Base-by-base conservation (phyloP, 2,888 invertebrate species). In the Alsophila aescularia region DNA sequence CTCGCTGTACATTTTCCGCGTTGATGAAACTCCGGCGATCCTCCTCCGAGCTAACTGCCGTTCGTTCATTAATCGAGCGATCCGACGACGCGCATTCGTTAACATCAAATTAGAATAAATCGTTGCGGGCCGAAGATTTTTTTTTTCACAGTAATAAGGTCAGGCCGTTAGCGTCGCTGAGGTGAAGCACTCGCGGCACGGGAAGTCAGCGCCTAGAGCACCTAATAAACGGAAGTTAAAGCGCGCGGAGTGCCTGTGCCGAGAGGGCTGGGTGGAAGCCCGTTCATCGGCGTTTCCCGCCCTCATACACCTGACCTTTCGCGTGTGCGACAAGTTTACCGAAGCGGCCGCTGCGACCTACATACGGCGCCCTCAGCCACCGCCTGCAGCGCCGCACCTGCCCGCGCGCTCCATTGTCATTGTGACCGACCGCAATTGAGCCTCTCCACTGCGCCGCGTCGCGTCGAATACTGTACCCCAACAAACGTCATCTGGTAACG, bases 271-370 rank as follows among this genome's bases (percentile, higher is more conserved):
- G 74, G 75, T 52, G 75, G 77, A 74, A 80, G 77, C 74, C 79
- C 77, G 79, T 81, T 83, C 83, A 81, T 83, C 81, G 86, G 77
- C 81, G 81, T 85, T 89, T 87, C 85, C 85, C 85, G 87, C 82
- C 87, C 87, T 85, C 85, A 87, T 87, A 88, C 88, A 89, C 89
- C 88, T 91, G 90, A 90, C 90, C 90, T 91, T 90, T 90, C 75
- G 78, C 79, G 81, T 73, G 83, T 80, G 84, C 84, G 86, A 87
- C 89, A 81, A 88, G 88, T 86, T 90, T 85, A 86, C 81, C 81
- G 87, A 87, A 85, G 86, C 87, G 85, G 81, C 82, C 78, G 80
- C 70, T 73, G 77, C 87, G 90, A 90, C 90, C 90, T 91, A 90
- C 73, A 89, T 90, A 78, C 80, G 67, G 73, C 74, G 78, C 72